A percentile compares a stretch with the other conserved stretches of the same genome.
These are phyloP conservation scores for Amblyopsis hoosieri DNA, from an alignment of 2,797 vertebrate genomes.

Conservation along the genomic window DNA sequence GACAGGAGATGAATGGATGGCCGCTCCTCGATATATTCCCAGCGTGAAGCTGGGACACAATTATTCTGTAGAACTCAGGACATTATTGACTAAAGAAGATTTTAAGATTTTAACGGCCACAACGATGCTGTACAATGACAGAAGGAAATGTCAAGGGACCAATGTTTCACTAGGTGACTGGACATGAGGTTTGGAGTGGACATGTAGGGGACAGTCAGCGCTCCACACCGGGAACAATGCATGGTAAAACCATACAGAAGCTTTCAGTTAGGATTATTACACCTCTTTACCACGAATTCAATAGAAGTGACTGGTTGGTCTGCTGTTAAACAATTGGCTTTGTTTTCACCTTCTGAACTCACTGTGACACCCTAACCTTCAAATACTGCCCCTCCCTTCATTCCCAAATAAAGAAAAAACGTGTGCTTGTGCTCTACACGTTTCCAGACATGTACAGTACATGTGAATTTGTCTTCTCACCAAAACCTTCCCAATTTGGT, in stretches of 20 bases:
- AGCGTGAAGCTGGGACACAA: constrained; percentile 41
- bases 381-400: constrained; percentile 9
- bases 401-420: constrained; percentile 23
- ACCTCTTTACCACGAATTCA: no score
- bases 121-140: constrained; percentile 2
- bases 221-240: no score
- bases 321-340: constrained; percentile 9
- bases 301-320: no score
- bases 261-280: neutral
- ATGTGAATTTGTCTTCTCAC: no score
- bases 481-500: constrained; percentile 16
- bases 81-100: constrained; percentile 33
- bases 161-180: neutral
- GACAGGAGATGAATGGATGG: constrained; percentile 33
- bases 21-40: constrained; percentile 41
- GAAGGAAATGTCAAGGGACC: constrained; percentile 6
- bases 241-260: neutral
- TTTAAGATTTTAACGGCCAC: constrained; percentile 20
- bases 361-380: constrained; percentile 63
- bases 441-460: no score
- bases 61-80: constrained; percentile 57
- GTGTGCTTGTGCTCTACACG: neutral
- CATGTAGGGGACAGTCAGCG: neutral
- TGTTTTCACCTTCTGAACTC: constrained; percentile 31
- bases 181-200: neutral